Evolutionary conservation across 92 coral and sea anemone genomes (phyloP).

Genomic region (Porites rus): DNA sequence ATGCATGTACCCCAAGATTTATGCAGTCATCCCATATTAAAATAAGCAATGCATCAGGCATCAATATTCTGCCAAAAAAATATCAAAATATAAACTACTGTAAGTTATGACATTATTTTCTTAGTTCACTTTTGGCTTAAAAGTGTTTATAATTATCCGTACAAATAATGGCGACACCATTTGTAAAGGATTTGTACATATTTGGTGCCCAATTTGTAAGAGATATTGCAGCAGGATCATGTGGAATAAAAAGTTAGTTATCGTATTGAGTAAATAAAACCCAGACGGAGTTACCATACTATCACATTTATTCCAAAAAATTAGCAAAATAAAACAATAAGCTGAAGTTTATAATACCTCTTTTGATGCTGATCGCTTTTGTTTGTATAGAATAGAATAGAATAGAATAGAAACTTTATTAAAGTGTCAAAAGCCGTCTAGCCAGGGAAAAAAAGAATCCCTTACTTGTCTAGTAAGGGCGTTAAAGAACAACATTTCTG

Average conservation of each 20-base stretch:
- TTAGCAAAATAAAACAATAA: slow-evolving; percentile 1
- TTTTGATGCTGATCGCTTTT: too few relatives aligned
- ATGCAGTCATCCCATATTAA: slow-evolving; percentile 17
- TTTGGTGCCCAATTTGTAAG: too few relatives aligned
- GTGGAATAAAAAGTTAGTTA: too few relatives aligned
- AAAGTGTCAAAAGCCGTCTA: too few relatives aligned
- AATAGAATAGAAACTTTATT: too few relatives aligned
- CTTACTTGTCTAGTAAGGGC: too few relatives aligned
- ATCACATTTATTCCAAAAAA: slow-evolving; percentile 21
- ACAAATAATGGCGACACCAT: slow-evolving; percentile 20
- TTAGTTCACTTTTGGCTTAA: slow-evolving; percentile 19
- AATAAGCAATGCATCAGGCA: slow-evolving; percentile 15
- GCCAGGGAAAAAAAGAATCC: too few relatives aligned
- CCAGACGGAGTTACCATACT: slow-evolving; percentile 26
- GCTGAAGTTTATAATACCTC: background rate
- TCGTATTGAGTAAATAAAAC: background rate
- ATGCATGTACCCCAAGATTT: too few relatives aligned
- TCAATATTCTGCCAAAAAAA: slow-evolving; percentile 14
- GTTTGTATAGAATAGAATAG: too few relatives aligned
- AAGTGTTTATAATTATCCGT: slow-evolving; percentile 16
- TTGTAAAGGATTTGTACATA: background rate
- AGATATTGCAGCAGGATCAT: too few relatives aligned
- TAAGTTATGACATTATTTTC: slow-evolving; percentile 25
- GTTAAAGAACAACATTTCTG: too few relatives aligned
- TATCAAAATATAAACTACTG: slow-evolving; percentile 2